A percentile compares a stretch with the other conserved stretches of the same genome.
Conservation (phyloP, 30 jellyfish, hydroid and myxozoan species). For the Pseudorhiza aurosa region DNA sequence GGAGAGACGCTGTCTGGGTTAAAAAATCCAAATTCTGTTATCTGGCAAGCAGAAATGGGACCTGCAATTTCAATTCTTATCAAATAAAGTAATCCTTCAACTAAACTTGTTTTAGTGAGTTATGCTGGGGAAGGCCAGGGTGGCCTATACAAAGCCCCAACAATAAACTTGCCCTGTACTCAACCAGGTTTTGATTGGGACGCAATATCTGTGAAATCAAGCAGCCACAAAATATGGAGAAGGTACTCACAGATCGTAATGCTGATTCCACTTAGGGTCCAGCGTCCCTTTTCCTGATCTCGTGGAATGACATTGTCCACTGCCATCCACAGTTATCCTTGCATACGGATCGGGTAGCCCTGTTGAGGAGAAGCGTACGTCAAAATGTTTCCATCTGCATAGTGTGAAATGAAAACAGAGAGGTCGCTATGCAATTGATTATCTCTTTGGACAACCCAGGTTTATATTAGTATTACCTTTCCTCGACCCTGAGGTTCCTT, state of each 20-base stretch:
- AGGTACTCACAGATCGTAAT: conserved; percentile 88
- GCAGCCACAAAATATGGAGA: conserved; percentile 36
- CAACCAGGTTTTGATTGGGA: conserved; percentile 8
- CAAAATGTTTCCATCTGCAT: neutral
- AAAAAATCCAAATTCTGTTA: neutral
- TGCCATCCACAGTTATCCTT: conserved; percentile 93
- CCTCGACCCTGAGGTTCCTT: neutral
- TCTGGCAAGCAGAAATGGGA: neutral
- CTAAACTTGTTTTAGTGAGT: no score
- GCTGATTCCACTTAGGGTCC: conserved; percentile 98
- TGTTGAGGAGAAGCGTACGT: conserved; percentile 14
- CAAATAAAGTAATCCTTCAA: conserved; percentile 15
- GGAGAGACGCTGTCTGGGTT: no score
- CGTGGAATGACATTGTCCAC: conserved; percentile 98
- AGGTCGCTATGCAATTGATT: neutral
- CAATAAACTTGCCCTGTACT: conserved; percentile 13
- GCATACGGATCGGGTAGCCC: conserved; percentile 99
- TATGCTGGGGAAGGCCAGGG: no score
- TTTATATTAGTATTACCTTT: neutral
- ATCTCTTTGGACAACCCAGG: neutral
- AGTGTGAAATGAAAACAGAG: neutral
- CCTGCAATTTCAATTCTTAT: neutral
- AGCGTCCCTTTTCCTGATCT: conserved; percentile 84
- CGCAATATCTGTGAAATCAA: conserved; percentile 19
- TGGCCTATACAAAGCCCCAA: no score